Conservation (phyloP, 2,888 invertebrate species). For the Rotaria socialis region DNA sequence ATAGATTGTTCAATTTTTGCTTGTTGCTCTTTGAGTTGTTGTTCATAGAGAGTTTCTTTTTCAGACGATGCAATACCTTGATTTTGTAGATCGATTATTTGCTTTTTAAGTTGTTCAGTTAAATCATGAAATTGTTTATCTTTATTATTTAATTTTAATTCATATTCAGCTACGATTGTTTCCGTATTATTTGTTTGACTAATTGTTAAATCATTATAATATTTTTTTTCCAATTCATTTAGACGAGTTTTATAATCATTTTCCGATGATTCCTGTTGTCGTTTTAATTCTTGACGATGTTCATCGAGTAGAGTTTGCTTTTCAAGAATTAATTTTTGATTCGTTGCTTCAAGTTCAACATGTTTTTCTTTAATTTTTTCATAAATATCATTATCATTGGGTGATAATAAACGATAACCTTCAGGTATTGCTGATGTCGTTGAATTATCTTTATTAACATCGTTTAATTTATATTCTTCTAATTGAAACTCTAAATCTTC, state of each 20-base stretch:
- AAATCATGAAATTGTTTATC: neutral
- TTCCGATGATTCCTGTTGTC: neutral
- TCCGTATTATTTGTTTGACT: neutral
- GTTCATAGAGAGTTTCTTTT: slow-evolving; percentile 11
- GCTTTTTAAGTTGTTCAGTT: neutral
- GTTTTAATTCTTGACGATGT: neutral
- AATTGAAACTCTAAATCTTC: slow-evolving; percentile 37
- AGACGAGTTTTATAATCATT: neutral
- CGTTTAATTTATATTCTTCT: slow-evolving; percentile 37
- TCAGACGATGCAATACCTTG: neutral
- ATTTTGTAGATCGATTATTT: neutral
- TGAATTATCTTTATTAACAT: neutral
- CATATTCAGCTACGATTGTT: neutral
- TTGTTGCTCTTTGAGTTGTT: neutral
- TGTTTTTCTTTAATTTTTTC: slow-evolving; percentile 22
- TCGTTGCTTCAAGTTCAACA: neutral
- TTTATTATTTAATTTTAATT: neutral
- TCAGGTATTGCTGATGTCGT: neutral
- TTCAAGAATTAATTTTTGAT: slow-evolving; percentile 11
- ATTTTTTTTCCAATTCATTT: neutral
- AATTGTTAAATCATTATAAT: neutral
- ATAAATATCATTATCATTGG: neutral
- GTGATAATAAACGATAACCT: slow-evolving; percentile 1
- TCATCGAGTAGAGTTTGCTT: slow-evolving; percentile 22
- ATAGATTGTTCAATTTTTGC: neutral